Base-by-base conservation (phyloP, 2,797 vertebrate species). In the Synaphobranchus kaupii region DNA sequence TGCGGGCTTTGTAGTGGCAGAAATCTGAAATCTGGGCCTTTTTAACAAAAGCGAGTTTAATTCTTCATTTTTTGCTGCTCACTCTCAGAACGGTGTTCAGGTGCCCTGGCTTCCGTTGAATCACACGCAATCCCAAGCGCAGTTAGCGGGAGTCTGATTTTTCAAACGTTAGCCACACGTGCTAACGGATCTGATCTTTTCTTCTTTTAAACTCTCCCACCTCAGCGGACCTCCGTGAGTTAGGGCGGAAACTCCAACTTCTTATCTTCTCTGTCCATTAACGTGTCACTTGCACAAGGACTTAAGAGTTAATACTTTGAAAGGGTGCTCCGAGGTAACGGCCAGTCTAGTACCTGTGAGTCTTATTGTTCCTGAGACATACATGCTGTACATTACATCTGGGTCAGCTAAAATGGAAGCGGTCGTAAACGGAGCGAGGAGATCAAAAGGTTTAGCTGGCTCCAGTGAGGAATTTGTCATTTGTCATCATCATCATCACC, bases 1-100 rank as follows among this genome's bases (percentile, higher is more conserved):
- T 89, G 86, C 5, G n/a, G 22, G 0, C 71, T 88, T 88, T 93
- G 88, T 86, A 86, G 78, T 0, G 47, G 84, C 56, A 83, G 84
- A 78, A 78, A 78, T 78, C 34, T 39, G 34, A 47, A 78, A 44
- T 22, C 15, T 47, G 34, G 20, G 34, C 76, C 5, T 48, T 48
- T 48, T 48, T 48, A 25, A 47, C 7, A 44, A 17, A 76, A 13
- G 71, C 44, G 39, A 48, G 7, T n/a, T 25, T 8, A 47, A 25
- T 10, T 13, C n/a, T 13, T 31, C 31, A 0, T n/a, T 22, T 25
- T 48, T 17, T 48, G 7, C 76, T n/a, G 4, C 71, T 76, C 31
- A 3, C 13, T 3, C 71, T 34, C 28, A 13, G 68, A 71, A 3
- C 10, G 2, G 3, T 71, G 34, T 39, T 20, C 34, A 13, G 31